Evolutionary conservation across 2,113 vertebrate species (phyloP).

Genomic region (Crotophaga sulcirostris): DNA sequence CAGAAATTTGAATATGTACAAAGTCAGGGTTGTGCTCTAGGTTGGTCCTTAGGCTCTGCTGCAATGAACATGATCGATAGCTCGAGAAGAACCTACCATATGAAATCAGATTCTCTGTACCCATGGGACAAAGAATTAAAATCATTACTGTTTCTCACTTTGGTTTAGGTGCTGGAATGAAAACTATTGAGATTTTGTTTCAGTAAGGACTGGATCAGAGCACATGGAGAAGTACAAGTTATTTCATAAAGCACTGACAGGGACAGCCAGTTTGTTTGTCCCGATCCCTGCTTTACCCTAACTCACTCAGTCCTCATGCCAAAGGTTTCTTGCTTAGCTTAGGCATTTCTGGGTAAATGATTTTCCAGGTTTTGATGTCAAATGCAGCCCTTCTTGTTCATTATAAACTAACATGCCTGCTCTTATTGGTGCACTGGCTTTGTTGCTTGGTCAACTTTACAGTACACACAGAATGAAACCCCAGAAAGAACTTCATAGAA

Average conservation of each 20-base stretch:
- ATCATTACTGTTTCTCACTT: not conserved
- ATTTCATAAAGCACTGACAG: not conserved
- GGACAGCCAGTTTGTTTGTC: not conserved
- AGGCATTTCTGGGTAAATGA: slow-evolving; percentile 48
- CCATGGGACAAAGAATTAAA: not conserved
- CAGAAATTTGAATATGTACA: not conserved
- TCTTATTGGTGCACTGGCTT: not conserved
- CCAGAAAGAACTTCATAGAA: not conserved
- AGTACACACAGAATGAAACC: not conserved
- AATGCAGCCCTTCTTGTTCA: not conserved
- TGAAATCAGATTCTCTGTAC: not conserved
- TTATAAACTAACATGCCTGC: not conserved
- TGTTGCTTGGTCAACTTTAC: not conserved
- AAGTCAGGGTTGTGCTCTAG: not conserved
- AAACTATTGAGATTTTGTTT: not conserved
- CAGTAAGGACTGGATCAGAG: not conserved
- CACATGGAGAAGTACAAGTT: not conserved
- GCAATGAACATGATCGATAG: accelerated
- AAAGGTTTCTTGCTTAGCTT: slow-evolving; percentile 34
- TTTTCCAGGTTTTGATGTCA: slow-evolving; percentile 11
- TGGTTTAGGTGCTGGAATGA: not conserved
- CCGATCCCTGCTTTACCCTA: not conserved
- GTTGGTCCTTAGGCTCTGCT: not conserved
- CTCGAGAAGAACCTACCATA: not conserved
- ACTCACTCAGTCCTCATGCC: not conserved